Percentiles rank a stretch among this genome's conserved stretches.
phyloP scores from a whole-genome alignment of 2,888 invertebrate genomes.

The Pyrochroa serraticornis region DNA sequence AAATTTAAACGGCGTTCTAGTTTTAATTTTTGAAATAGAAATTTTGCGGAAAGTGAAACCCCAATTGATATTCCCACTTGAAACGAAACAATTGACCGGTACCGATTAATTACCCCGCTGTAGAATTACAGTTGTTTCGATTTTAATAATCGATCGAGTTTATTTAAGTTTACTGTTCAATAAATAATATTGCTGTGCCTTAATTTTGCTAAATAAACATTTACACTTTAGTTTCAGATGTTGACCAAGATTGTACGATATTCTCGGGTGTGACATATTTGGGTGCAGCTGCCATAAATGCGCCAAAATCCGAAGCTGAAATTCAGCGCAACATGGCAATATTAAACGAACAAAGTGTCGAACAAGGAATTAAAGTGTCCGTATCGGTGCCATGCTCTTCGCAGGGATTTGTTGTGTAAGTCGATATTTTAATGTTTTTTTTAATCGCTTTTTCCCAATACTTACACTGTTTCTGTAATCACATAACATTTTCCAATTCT shows the following conservation, averaged over 20 bases:
- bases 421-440: constrained; percentile 35
- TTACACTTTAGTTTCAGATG: constrained; percentile 69
- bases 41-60: too few relatives aligned
- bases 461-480: not conserved
- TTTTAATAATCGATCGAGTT: too few relatives aligned
- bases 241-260: constrained; percentile 87
- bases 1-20: too few relatives aligned
- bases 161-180: too few relatives aligned
- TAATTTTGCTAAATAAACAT: not conserved
- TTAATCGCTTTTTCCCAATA: not conserved
- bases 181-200: not conserved
- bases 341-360: constrained; percentile 78
- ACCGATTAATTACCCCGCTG: too few relatives aligned
- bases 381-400: constrained; percentile 92
- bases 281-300: constrained; percentile 88
- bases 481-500: not conserved
- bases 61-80: too few relatives aligned
- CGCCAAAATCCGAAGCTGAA: constrained; percentile 90
- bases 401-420: constrained; percentile 92
- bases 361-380: constrained; percentile 83
- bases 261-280: constrained; percentile 93
- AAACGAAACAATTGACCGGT: too few relatives aligned
- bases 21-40: too few relatives aligned
- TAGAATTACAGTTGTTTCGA: too few relatives aligned
- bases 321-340: constrained; percentile 93